A percentile compares a stretch with the other conserved stretches of the same genome.
Evolutionary conservation across 2,888 invertebrate genomes (phyloP).

Genomic region (Polyploca ridens): DNA sequence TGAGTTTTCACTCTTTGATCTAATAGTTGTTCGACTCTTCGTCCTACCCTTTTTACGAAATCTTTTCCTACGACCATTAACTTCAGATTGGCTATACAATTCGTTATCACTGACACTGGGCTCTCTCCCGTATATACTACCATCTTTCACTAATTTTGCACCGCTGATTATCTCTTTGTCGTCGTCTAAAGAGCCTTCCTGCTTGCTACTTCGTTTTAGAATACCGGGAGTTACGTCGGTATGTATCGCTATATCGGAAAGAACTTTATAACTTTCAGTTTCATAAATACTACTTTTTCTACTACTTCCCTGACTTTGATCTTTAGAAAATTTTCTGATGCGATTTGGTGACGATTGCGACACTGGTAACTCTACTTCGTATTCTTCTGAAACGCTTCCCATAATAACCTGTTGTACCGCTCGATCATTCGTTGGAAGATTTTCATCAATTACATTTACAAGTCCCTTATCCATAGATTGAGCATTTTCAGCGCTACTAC

Average conservation of each 20-base stretch:
- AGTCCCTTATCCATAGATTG: slow-evolving; percentile 60
- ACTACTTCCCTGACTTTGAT: slow-evolving; percentile 62
- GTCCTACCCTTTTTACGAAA: slow-evolving; percentile 76
- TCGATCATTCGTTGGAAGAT: slow-evolving; percentile 51
- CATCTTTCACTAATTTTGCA: slow-evolving; percentile 62
- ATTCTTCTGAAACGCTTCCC: slow-evolving; percentile 59
- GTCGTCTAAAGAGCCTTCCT: slow-evolving; percentile 59
- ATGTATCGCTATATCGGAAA: slow-evolving; percentile 68
- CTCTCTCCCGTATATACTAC: slow-evolving; percentile 64
- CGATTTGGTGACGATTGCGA: slow-evolving; percentile 60
- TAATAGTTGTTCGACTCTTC: slow-evolving; percentile 70
- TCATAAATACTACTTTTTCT: slow-evolving; percentile 79
- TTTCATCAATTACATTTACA: slow-evolving; percentile 57
- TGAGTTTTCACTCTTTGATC: slow-evolving; percentile 81
- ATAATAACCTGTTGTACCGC: slow-evolving; percentile 68
- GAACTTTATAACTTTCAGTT: slow-evolving; percentile 82
- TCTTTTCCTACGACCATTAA: slow-evolving; percentile 72
- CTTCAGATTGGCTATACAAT: slow-evolving; percentile 75
- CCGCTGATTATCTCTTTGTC: slow-evolving; percentile 53
- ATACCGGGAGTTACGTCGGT: slow-evolving; percentile 67
- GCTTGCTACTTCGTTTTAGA: slow-evolving; percentile 62
- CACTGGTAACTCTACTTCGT: slow-evolving; percentile 57
- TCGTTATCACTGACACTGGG: slow-evolving; percentile 81
- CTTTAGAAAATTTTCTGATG: slow-evolving; percentile 61
- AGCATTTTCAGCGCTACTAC: slow-evolving; percentile 59